Percentiles rank a stretch among this genome's conserved stretches.
Conservation (phyloP, 2,797 vertebrate genomes). For the Echeneis naucrates region DNA sequence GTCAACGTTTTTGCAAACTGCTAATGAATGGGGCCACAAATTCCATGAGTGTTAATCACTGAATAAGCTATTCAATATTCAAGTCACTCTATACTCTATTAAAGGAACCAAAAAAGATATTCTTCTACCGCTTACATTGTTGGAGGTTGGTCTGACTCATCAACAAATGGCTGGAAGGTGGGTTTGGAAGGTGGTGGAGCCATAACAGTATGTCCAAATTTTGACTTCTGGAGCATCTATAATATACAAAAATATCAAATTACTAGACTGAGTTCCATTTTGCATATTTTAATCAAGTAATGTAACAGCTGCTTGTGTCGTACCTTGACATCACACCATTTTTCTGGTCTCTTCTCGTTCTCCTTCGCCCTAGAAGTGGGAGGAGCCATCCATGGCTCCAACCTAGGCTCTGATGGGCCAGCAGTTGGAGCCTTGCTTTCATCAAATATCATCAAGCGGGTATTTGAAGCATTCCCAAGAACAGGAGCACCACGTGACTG, state of each 20-base stretch:
- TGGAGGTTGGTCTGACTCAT: constrained; percentile 89
- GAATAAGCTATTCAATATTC: not conserved
- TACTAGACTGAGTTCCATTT: not conserved
- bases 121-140: constrained; percentile 87
- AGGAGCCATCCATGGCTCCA: constrained; percentile 88
- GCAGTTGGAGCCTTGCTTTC: constrained; percentile 83
- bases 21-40: too few relatives aligned
- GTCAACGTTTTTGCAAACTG: too few relatives aligned
- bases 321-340: constrained; percentile 92
- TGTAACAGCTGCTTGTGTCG: constrained; percentile 1
- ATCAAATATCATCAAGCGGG: constrained; percentile 88
- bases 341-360: constrained; percentile 88
- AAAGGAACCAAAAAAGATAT: not conserved
- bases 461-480: constrained; percentile 73
- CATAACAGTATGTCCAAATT: constrained; percentile 76
- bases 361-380: constrained; percentile 90
- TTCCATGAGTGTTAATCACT: too few relatives aligned
- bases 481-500: constrained; percentile 71
- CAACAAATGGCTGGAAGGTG: constrained; percentile 93
- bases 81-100: not conserved
- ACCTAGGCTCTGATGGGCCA: constrained; percentile 72
- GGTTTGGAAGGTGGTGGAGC: constrained; percentile 79
- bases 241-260: constrained; percentile 11
- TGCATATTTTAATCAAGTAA: not conserved
- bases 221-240: constrained; percentile 82